These are phyloP conservation scores for Hipposideros larvatus DNA, from an alignment of 2,797 vertebrate genomes.

Conservation along the genomic window DNA sequence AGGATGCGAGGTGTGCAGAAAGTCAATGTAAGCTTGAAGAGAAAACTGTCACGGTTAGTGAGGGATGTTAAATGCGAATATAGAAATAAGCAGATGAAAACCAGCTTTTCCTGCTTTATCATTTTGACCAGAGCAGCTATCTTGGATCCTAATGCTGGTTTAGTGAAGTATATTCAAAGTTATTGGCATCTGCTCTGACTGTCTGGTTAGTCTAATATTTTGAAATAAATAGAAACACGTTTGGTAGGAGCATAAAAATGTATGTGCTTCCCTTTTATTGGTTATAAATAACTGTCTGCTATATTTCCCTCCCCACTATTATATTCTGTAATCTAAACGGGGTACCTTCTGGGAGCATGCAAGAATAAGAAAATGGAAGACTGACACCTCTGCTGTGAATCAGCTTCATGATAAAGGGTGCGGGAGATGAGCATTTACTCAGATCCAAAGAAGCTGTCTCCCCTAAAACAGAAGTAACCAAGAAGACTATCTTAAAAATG, in stretches of 20 bases:
- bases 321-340: neutral
- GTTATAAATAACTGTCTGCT: neutral
- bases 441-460: neutral
- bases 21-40: neutral
- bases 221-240: neutral
- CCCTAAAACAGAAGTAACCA: neutral
- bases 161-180: neutral
- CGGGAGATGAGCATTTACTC: neutral
- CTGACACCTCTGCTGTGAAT: neutral
- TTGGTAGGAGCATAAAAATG: neutral
- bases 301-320: neutral
- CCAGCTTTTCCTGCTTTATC: neutral
- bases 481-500: neutral
- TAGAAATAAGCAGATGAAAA: neutral
- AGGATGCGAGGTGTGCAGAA: neutral
- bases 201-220: neutral
- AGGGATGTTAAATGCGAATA: neutral
- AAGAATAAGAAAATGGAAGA: neutral
- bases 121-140: neutral
- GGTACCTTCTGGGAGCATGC: neutral
- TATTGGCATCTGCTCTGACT: neutral
- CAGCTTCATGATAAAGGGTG: neutral
- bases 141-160: neutral
- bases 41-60: neutral
- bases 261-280: neutral